Percentiles rank a stretch among this genome's conserved stretches.
Evolutionary conservation across 1,140 invertebrate species (phyloP).

Genomic region (Anastrepha ludens): DNA sequence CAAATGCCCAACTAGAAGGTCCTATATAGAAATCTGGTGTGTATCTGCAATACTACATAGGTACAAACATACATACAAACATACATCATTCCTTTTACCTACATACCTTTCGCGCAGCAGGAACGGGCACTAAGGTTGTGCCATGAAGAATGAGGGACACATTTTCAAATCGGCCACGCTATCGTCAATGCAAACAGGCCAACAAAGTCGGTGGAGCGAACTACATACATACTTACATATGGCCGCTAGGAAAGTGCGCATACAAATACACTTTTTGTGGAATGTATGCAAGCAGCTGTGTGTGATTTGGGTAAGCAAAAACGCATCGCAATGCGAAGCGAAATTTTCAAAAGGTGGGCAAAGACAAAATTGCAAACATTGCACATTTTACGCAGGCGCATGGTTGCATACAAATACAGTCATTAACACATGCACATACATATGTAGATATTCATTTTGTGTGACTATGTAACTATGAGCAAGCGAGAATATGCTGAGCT

Average conservation of each 20-base stretch:
- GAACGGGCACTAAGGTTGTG: background rate
- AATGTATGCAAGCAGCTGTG: background rate
- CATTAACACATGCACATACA: slow-evolving; percentile 6
- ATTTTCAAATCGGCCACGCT: background rate
- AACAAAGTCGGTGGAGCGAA: background rate
- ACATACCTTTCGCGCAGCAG: background rate
- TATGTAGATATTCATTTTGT: background rate
- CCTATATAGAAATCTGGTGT: slow-evolving; percentile 1
- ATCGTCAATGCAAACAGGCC: background rate
- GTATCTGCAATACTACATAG: background rate
- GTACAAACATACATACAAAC: background rate
- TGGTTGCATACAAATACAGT: background rate
- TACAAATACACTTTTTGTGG: background rate
- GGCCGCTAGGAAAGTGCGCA: background rate
- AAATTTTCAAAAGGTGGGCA: background rate
- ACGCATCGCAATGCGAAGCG: slow-evolving; percentile 7
- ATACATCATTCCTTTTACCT: background rate
- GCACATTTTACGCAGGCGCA: slow-evolving; percentile 46
- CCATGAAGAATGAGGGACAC: background rate
- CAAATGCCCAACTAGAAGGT: slow-evolving; percentile 16
- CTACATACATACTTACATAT: background rate
- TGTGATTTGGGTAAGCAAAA: background rate
- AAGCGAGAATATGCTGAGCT: slow-evolving; percentile 25
- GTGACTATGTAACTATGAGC: background rate
- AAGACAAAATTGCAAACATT: background rate